Percentiles rank a stretch among this genome's conserved stretches.
These are phyloP conservation scores for Sphenopsis melanotis DNA, from an alignment of 2,797 vertebrate species.

Conservation along the genomic window DNA sequence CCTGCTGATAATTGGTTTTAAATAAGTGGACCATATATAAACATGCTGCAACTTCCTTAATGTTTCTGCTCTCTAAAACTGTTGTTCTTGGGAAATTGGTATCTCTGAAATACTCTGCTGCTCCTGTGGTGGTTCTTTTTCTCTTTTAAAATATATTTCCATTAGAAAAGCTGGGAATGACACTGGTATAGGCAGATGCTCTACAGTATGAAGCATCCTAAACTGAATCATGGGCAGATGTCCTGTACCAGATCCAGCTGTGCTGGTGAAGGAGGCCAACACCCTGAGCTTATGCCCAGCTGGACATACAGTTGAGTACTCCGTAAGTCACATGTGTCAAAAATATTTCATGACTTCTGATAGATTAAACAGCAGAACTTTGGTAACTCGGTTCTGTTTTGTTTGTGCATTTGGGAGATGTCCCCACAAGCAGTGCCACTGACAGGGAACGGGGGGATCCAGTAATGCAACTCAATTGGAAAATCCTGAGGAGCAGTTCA, in stretches of 20 bases:
- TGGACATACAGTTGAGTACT: not conserved
- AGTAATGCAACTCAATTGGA: not conserved
- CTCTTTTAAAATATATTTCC: not conserved
- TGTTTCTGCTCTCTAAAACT: not conserved
- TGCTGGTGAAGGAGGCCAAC: not conserved
- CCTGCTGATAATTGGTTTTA: slow-evolving; percentile 5
- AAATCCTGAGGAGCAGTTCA: not conserved
- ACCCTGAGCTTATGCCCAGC: not conserved
- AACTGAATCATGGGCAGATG: not conserved
- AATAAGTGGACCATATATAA: not conserved
- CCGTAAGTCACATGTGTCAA: not conserved
- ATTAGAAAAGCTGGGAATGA: not conserved
- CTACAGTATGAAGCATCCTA: not conserved
- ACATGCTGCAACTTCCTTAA: not conserved
- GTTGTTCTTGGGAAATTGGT: not conserved
- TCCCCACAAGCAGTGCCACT: not conserved
- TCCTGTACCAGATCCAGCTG: not conserved
- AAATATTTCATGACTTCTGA: not conserved
- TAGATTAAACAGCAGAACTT: not conserved
- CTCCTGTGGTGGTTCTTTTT: not conserved
- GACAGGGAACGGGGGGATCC: not conserved
- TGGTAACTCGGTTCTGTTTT: not conserved
- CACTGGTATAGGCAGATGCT: not conserved
- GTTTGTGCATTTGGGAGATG: not conserved
- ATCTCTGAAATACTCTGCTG: not conserved